These are phyloP conservation scores for Griposia aprilina DNA, from an alignment of 2,888 invertebrate species.

Conservation along the genomic window DNA sequence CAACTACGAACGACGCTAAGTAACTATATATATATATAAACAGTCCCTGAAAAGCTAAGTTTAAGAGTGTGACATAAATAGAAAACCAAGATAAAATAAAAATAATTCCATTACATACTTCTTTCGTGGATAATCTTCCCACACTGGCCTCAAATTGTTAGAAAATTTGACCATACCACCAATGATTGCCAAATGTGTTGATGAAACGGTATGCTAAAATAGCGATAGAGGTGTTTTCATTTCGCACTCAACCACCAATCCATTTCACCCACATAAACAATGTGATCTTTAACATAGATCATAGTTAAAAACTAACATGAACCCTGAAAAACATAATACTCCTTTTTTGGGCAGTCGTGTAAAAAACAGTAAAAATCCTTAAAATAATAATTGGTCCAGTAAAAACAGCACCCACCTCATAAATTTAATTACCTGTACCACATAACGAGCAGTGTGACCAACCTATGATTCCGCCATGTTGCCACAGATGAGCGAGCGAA, in stretches of 20 bases:
- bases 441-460: conserved; percentile 75
- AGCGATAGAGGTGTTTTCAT: too few relatives aligned
- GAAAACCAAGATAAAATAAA: not conserved
- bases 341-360: too few relatives aligned
- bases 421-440: conserved; percentile 59
- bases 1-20: not conserved
- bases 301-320: not conserved
- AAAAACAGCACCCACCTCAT: conserved; percentile 25
- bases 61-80: not conserved
- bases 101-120: not conserved
- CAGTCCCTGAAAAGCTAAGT: not conserved
- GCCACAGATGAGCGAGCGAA: conserved; percentile 88
- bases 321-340: too few relatives aligned
- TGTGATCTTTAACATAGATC: not conserved
- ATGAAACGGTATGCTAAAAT: not conserved
- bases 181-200: not conserved
- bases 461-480: conserved; percentile 86
- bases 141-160: too few relatives aligned
- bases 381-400: not conserved
- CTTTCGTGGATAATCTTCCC: not conserved
- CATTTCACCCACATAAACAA: not conserved
- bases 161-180: too few relatives aligned
- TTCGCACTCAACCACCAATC: not conserved
- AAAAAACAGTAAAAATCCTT: not conserved
- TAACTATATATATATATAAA: not conserved